Evolutionary conservation across 2,797 vertebrate genomes (phyloP), one percentile per base, ranked within the genome.

Genomic region (Acanthopagrus latus): DNA sequence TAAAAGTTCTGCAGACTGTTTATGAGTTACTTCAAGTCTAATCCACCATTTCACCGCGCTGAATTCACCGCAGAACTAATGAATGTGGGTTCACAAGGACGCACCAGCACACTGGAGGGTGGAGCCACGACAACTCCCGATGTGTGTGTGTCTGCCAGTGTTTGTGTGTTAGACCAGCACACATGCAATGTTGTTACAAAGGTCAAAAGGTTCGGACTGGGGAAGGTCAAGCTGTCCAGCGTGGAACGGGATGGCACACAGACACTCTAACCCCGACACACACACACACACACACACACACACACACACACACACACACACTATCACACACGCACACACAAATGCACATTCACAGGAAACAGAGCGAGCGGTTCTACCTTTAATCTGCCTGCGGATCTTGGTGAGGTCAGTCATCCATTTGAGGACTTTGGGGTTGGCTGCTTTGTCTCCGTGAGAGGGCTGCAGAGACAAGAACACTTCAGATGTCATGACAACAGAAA

Each of bases 331-430:
- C 25, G 3, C 27, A 14, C 70, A 67, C 51, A 66, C 78, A 76
- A 18, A 65, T 27, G 27, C 71, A 68, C 64, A n/a, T 27, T 38
- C 48, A 58, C 25, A 12, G n/a, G 43, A 50, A 7, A 10, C 20
- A 44, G 23, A 72, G 23, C 1, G 1, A 27, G 52, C 0, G 43
- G 18, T 8, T 75, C 76, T 96, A 99, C 98, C 98, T 99, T 98
- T 99, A 86, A 99, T 97, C 93, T 99, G 97, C 88, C 97, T 95
- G 92, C 97, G 97, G 90, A 98, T 91, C 95, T 98, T 99, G 68
- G 97, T 98, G 89, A 99, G 96, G 89, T 99, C 98, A 9, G 97
- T 97, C 98, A 99, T 99, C 98, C 98, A 99, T 82, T 98, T 99
- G 84, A 99, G 93, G 88, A 99, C 98, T 94, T 99, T 99, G 74